phyloP scores from a whole-genome alignment of 2,797 vertebrate species.

The Lagorchestes hirsutus region DNA sequence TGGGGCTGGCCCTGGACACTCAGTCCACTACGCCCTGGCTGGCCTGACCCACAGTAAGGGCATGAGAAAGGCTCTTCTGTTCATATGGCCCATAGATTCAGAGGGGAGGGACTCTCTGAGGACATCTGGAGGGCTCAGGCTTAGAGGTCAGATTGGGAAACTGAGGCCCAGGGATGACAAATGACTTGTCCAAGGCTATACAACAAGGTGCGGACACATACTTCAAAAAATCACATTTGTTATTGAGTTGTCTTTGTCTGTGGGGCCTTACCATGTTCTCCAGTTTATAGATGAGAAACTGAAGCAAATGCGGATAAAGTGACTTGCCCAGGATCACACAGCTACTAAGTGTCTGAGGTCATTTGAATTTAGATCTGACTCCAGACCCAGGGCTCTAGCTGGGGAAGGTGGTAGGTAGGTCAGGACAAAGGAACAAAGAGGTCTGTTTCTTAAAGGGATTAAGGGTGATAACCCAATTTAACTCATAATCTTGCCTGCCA shows the following conservation, averaged over 20 bases:
- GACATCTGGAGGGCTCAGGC: neutral
- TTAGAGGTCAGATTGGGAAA: neutral
- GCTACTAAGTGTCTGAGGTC: neutral
- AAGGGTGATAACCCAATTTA: neutral
- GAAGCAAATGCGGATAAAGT: neutral
- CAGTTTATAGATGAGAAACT: neutral
- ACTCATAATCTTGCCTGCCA: neutral
- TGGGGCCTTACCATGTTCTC: neutral
- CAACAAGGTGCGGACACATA: neutral
- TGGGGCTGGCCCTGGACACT: neutral
- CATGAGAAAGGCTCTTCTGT: neutral
- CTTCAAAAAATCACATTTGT: neutral
- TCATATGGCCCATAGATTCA: neutral
- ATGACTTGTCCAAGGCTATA: neutral
- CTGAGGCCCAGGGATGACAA: neutral
- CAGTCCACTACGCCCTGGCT: neutral
- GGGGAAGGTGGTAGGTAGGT: neutral
- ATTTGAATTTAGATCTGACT: neutral
- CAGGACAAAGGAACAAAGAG: neutral
- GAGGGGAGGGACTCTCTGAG: neutral
- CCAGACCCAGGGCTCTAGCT: neutral
- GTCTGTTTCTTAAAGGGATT: neutral
- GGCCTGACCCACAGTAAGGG: neutral
- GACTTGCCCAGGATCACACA: neutral
- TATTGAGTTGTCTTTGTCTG: neutral